Conservation (phyloP, 2,113 vertebrate genomes). For the Hypomesus transpacificus region DNA sequence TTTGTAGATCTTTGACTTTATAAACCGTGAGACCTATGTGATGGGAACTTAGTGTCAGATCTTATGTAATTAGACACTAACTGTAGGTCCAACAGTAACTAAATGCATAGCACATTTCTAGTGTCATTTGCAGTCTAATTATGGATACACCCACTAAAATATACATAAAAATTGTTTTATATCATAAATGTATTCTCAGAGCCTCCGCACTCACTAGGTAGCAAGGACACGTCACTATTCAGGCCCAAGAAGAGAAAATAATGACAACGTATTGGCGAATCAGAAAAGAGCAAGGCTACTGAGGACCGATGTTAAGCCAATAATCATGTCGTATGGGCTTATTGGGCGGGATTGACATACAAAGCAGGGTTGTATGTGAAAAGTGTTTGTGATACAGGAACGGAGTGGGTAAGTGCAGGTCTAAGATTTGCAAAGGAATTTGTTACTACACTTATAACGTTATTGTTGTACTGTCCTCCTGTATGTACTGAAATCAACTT, state of each 20-base stretch:
- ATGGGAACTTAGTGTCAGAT: too few relatives aligned
- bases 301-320: conserved; percentile 48
- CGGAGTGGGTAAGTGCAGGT: conserved; percentile 61
- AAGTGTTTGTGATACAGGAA: conserved; percentile 57
- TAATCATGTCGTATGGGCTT: conserved; percentile 13
- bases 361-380: conserved; percentile 54
- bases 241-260: conserved; percentile 42
- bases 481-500: not conserved
- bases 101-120: too few relatives aligned
- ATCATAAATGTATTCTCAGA: too few relatives aligned
- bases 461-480: not conserved
- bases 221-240: conserved; percentile 77
- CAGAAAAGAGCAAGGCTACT: not conserved
- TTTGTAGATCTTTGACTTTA: too few relatives aligned
- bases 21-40: too few relatives aligned
- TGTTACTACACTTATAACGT: accelerated
- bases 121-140: too few relatives aligned
- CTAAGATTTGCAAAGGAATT: conserved; percentile 26
- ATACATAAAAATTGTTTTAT: too few relatives aligned
- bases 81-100: too few relatives aligned
- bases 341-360: conserved; percentile 39
- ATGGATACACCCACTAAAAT: too few relatives aligned
- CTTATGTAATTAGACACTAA: too few relatives aligned
- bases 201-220: not conserved
- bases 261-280: conserved; percentile 53